phyloP scores from a whole-genome alignment of 2,113 vertebrate genomes.

The Tetraodon nigroviridis region DNA sequence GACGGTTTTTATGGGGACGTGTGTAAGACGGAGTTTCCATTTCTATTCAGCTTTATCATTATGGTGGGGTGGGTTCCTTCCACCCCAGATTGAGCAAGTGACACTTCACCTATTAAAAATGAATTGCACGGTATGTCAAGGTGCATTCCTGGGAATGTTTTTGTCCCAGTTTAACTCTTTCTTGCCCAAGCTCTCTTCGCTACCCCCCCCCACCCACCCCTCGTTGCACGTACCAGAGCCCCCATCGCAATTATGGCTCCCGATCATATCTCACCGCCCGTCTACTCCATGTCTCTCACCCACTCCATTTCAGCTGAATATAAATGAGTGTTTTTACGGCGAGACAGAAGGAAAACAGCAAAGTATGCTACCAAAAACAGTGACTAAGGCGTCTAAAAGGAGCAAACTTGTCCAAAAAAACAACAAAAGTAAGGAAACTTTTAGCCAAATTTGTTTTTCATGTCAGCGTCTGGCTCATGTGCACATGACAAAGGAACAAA shows the following conservation, averaged over 20 bases:
- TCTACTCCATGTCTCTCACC: slow-evolving; percentile 54
- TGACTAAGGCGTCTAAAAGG: slow-evolving; percentile 52
- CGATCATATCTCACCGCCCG: slow-evolving; percentile 60
- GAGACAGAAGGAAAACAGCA: slow-evolving; percentile 61
- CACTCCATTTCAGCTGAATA: slow-evolving; percentile 68
- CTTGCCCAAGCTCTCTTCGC: slow-evolving; percentile 36
- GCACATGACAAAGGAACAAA: slow-evolving; percentile 15
- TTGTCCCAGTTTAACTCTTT: slow-evolving; percentile 44
- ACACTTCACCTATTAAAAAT: slow-evolving; percentile 62
- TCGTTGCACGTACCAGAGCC: slow-evolving; percentile 22
- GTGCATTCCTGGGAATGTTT: slow-evolving; percentile 49
- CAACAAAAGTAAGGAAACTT: slow-evolving; percentile 63
- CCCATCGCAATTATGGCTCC: slow-evolving; percentile 29
- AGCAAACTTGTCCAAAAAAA: slow-evolving; percentile 53
- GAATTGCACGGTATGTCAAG: slow-evolving; percentile 49
- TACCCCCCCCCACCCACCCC: slow-evolving; percentile 25
- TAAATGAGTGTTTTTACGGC: slow-evolving; percentile 75
- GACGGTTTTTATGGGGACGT: slow-evolving; percentile 26
- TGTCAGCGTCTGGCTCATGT: slow-evolving; percentile 35
- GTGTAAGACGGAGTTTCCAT: slow-evolving; percentile 10
- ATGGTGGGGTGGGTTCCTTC: slow-evolving; percentile 25
- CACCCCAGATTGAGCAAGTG: slow-evolving; percentile 42
- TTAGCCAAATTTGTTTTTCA: slow-evolving; percentile 36
- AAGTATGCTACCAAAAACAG: slow-evolving; percentile 74
- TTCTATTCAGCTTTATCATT: slow-evolving; percentile 18